phyloP scores from a whole-genome alignment of 1,140 invertebrate genomes.

The Elymnias hypermnestra region DNA sequence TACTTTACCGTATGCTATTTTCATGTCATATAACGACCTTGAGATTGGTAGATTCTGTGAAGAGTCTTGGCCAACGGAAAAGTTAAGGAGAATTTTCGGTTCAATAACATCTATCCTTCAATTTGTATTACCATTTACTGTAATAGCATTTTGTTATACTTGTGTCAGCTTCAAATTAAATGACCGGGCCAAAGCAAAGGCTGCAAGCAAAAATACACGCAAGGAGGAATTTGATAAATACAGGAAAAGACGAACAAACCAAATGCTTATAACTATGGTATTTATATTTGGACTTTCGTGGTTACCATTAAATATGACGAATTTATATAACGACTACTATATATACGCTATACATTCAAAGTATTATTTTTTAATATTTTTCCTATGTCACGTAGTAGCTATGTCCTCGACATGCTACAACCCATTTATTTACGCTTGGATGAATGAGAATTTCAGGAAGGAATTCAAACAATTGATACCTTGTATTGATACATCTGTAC shows the following conservation, averaged over 20 bases:
- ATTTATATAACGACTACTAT: conserved; percentile 92
- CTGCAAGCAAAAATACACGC: conserved; percentile 83
- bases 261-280: conserved; percentile 99
- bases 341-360: conserved; percentile 82
- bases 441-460: conserved; percentile 98
- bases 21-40: conserved; percentile 78
- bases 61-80: conserved; percentile 92
- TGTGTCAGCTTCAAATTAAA: conserved; percentile 93
- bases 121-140: conserved; percentile 95
- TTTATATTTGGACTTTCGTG: conserved; percentile 96
- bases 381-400: conserved; percentile 93
- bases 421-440: conserved; percentile 94
- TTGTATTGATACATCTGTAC: conserved; percentile 79
- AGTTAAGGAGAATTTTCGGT: conserved; percentile 87
- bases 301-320: conserved; percentile 96
- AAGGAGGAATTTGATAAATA: conserved; percentile 86
- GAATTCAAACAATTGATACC: conserved; percentile 94
- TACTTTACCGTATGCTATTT: conserved; percentile 95
- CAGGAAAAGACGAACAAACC: conserved; percentile 86
- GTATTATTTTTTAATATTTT: conserved; percentile 91
- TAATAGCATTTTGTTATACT: conserved; percentile 96
- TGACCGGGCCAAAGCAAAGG: conserved; percentile 85
- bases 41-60: conserved; percentile 83
- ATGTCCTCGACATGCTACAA: conserved; percentile 99
- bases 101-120: conserved; percentile 91